Conservation (phyloP, 2,113 vertebrate species). For the Polypterus bichir region DNA sequence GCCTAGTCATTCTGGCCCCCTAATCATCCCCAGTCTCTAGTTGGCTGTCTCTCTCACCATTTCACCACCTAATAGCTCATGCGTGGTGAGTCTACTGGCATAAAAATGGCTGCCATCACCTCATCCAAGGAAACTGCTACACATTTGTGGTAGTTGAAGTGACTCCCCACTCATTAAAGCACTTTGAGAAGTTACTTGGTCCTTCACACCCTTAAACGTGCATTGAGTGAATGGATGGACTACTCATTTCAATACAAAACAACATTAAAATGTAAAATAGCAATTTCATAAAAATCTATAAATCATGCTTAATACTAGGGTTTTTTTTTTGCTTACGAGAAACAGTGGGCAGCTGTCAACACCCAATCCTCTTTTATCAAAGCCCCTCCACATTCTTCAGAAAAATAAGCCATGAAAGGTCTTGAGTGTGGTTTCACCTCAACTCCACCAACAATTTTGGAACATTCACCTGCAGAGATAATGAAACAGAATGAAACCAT, state of each 20-base stretch:
- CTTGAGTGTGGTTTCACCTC: constrained; percentile 38
- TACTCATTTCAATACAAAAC: background rate
- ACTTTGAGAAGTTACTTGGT: too few relatives aligned
- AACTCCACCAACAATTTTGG: constrained; percentile 41
- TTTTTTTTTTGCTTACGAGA: background rate
- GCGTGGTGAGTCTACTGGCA: too few relatives aligned
- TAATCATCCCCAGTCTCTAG: too few relatives aligned
- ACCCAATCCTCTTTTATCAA: constrained; percentile 2
- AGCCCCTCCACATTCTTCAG: background rate
- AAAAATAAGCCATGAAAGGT: constrained; percentile 48
- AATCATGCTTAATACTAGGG: background rate
- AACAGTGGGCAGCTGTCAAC: constrained; percentile 5
- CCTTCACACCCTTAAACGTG: too few relatives aligned
- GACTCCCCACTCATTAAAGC: too few relatives aligned
- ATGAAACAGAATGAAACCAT: constrained; percentile 19
- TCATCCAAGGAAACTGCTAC: too few relatives aligned
- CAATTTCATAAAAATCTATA: background rate
- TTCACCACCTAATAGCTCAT: too few relatives aligned
- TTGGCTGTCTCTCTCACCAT: too few relatives aligned
- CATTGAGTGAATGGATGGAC: background rate
- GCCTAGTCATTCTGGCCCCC: too few relatives aligned
- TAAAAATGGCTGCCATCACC: too few relatives aligned
- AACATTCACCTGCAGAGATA: constrained; percentile 32
- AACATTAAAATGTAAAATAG: too few relatives aligned
- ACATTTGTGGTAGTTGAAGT: too few relatives aligned